Conservation (phyloP, 2,888 invertebrate species). For the Orthonychiurus folsomi region DNA sequence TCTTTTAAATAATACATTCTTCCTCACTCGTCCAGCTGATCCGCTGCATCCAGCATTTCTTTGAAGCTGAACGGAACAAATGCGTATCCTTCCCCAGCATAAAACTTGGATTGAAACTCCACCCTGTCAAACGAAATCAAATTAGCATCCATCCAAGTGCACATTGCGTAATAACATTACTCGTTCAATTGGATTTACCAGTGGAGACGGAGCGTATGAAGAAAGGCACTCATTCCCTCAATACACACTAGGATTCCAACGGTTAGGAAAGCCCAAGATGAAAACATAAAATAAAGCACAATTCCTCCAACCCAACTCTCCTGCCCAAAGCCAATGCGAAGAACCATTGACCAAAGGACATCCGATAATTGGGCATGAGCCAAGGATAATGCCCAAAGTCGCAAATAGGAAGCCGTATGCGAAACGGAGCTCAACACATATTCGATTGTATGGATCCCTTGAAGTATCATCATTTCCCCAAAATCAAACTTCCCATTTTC, state of each 20-base stretch:
- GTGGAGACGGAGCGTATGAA: conserved; percentile 94
- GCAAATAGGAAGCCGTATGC: conserved; percentile 96
- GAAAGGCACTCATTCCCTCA: conserved; percentile 98
- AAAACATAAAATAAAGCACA: conserved; percentile 75
- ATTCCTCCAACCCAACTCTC: conserved; percentile 70
- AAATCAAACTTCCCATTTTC: conserved; percentile 62
- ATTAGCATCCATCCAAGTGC: too few species aligned
- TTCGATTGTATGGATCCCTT: conserved; percentile 96
- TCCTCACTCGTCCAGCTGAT: too few species aligned
- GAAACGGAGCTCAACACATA: conserved; percentile 89
- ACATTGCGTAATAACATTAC: conserved; percentile 7
- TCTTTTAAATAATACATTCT: too few species aligned
- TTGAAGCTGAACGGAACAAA: conserved; percentile 93
- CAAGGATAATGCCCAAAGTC: conserved; percentile 94
- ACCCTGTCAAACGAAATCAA: too few species aligned
- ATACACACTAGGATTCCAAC: conserved; percentile 92
- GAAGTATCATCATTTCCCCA: conserved; percentile 48
- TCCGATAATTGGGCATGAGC: conserved; percentile 80
- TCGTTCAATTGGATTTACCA: conserved; percentile 52
- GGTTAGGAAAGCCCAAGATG: conserved; percentile 88
- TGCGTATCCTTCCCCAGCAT: conserved; percentile 76
- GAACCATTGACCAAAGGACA: conserved; percentile 83
- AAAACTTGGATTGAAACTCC: conserved; percentile 98
- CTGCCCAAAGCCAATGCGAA: conserved; percentile 63
- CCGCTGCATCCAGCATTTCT: conserved; percentile 63